Percentiles rank a stretch among this genome's conserved stretches.
These are phyloP conservation scores for Aspidoscelis tigris DNA, from an alignment of 2,113 vertebrate species.

Conservation along the genomic window DNA sequence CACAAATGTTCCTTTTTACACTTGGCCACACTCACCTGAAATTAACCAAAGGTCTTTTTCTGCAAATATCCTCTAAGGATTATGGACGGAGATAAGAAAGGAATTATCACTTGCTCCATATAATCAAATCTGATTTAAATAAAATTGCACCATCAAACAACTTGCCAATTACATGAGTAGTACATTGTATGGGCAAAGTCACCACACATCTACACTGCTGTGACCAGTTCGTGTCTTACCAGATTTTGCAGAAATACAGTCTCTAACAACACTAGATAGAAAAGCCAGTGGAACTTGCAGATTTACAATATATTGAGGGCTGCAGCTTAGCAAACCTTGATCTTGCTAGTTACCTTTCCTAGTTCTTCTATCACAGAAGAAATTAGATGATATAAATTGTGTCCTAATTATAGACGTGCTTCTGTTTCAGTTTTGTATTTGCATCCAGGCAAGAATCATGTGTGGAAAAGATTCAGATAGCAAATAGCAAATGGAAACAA, in stretches of 20 bases:
- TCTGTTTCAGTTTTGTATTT: background rate
- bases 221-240: background rate
- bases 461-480: background rate
- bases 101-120: too few species aligned
- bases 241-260: background rate
- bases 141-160: too few species aligned
- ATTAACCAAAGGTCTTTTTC: too few species aligned
- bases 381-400: background rate
- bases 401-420: background rate
- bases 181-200: background rate
- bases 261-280: background rate
- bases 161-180: background rate
- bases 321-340: background rate
- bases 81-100: too few species aligned
- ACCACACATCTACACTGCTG: background rate
- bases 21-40: too few species aligned
- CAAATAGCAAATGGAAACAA: background rate
- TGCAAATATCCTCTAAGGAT: too few species aligned
- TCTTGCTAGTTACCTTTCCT: background rate
- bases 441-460: background rate
- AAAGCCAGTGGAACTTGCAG: background rate
- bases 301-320: background rate
- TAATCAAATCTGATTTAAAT: too few species aligned
- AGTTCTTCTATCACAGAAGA: background rate
- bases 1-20: too few species aligned